Evolutionary conservation across 2,113 vertebrate genomes (phyloP), one percentile per base, ranked within the genome.

Genomic region (Chiloscyllium plagiosum): DNA sequence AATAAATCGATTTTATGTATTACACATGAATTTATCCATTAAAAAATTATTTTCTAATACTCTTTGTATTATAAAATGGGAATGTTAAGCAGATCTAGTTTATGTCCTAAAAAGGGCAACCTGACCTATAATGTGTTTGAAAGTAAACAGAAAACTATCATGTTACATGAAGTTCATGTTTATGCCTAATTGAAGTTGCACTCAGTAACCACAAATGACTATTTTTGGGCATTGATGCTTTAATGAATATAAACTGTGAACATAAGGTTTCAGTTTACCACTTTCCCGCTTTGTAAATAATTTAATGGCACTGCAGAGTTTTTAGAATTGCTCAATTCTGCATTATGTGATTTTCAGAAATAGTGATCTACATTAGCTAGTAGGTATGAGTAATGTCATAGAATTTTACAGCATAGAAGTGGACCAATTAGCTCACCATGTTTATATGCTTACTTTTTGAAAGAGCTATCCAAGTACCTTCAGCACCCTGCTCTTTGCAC

Each of bases 271-370:
- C 37, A 76, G 50, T 72, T 47, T 66, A 50, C 4, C 3, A 72
- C 66, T 95, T 93, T 95, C 69, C 26, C 13, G 94, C 15, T 26
- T 72, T 52, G 69, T 95, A 72, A 72, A 76, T 72, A 70, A 95
- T 69, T 72, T 7, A 72, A 95, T 12, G 37, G 19, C 15, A 6
- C 20, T 72, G 68, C 68, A 95, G 47, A 95, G 1, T 19, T 50
- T 12, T 76, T 26, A 15, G 26, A 72, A 72, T 50, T 37, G 17
- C 33, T 66, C 42, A 83, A 0, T 19, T n/a, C 89, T 12, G 56
- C 8, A 0, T 66, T 66, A 66, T 66, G 89, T 10, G 89, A 93
- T 66, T 93, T 93, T 1, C 33, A 37, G 33, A 61, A 17, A 19
- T 65, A 65, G 12, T 42, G 80, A 83, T 37, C 20, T 83, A 37